Evolutionary conservation across 2,888 invertebrate genomes (phyloP), one percentile per base, ranked within the genome.

Genomic region (Drosophila testacea): DNA sequence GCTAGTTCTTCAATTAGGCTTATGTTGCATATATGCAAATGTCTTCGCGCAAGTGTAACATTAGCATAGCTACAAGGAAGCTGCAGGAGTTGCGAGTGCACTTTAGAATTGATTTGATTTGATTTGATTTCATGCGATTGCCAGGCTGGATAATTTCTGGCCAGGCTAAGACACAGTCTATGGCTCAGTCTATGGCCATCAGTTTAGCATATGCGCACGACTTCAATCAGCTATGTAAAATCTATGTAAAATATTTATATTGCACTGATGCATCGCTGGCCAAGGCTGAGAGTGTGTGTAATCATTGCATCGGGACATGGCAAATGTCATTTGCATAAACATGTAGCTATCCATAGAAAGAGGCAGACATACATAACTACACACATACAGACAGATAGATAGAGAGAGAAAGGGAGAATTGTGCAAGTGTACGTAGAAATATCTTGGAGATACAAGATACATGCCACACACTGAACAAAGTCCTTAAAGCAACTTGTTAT

Each of bases 211-310:
- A 79, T 88, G 87, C 61, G 72, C 79, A 75, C 66, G 76, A 75
- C 88, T 84, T 75, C 83, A 83, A 89, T 83, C 83, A 83, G 85
- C 89, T 89, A 89, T 89, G 89, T 89, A 84, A 83, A 83, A 83
- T 83, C 89, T 87, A 83, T 83, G 89, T 83, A 89, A 83, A 83
- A 83, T 83, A 83, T 83, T 83, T 83, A 83, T 89, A 84, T 73
- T 84, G 81, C 85, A 81, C 81, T 81, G 89, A 80, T 86, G 87
- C 79, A 82, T 64, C 65, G 22, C 34, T 63, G 22, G 22, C 22
- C 22, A 22, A 22, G 22, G 2, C 22, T 56, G 54, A 68, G 72
- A 66, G 86, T 68, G 50, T 63, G 69, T 66, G 74, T 82, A 84
- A 82, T 88, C 83, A 79, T 67, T 61, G 73, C 56, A 55, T 36